Conservation (phyloP, 1,140 invertebrate genomes). For the Philopotamus ludificatus region DNA sequence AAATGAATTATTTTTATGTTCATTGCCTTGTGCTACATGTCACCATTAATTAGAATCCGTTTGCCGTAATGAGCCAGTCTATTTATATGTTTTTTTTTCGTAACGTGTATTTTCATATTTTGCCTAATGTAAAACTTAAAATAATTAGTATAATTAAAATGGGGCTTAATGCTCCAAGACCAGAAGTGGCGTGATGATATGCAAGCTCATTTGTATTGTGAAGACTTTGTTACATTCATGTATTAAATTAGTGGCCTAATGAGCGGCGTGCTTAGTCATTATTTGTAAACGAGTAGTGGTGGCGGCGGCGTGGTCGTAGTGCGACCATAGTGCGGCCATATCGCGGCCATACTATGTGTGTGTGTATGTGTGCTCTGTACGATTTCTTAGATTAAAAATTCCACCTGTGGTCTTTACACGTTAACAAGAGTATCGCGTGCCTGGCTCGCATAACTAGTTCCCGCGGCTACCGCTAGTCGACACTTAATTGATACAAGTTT, state of each 20-base stretch:
- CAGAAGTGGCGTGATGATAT: background rate
- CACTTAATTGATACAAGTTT: constrained; percentile 24
- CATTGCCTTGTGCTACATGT: no score
- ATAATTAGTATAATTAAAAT: no score
- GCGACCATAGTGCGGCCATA: no score
- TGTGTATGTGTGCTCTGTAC: background rate
- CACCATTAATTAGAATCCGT: no score
- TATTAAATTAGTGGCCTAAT: background rate
- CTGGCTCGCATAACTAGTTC: constrained; percentile 14
- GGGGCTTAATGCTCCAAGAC: no score
- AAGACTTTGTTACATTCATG: background rate
- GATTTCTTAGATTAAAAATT: constrained; percentile 4
- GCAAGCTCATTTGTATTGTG: background rate
- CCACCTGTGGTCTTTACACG: background rate
- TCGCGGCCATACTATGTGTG: background rate
- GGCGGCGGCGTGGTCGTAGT: no score
- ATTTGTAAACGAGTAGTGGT: background rate
- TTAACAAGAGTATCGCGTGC: constrained; percentile 26
- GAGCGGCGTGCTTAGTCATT: background rate
- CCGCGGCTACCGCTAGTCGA: constrained; percentile 1
- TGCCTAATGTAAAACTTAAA: no score
- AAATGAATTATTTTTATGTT: no score
- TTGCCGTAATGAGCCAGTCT: no score
- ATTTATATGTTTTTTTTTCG: no score
- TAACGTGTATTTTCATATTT: no score